Conservation (phyloP, 2,888 invertebrate species). For the Mimas tiliae region DNA sequence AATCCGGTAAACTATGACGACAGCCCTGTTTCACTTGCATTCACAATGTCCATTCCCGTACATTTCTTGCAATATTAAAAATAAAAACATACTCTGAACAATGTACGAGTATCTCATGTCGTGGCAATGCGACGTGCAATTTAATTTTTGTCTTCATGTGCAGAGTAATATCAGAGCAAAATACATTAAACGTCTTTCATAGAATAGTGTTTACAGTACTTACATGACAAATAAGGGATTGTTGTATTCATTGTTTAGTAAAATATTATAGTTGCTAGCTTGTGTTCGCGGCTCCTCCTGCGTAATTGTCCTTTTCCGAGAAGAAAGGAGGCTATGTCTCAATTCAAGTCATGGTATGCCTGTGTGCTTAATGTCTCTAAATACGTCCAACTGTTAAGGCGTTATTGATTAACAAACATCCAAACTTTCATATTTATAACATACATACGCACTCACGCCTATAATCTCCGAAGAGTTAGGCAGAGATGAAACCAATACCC, state of each 20-base stretch:
- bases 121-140: slow-evolving; percentile 56
- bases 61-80: slow-evolving; percentile 28
- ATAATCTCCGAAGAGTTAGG: no score
- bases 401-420: no score
- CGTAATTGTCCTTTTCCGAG: no score
- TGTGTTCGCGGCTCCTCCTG: no score
- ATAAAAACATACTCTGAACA: slow-evolving; percentile 44
- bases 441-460: no score
- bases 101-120: slow-evolving; percentile 50
- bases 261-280: not conserved
- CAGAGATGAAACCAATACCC: no score
- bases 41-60: not conserved
- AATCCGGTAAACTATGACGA: not conserved
- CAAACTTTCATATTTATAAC: no score
- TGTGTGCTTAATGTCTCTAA: no score
- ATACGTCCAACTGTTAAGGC: no score
- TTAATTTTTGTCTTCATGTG: slow-evolving; percentile 47
- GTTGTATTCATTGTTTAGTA: not conserved
- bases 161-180: not conserved
- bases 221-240: not conserved
- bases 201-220: not conserved
- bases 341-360: no score
- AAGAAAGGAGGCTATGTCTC: no score
- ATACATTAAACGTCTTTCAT: not conserved
- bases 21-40: not conserved